Evolutionary conservation across 2,113 vertebrate genomes (phyloP).

Genomic region (Ovibos moschatus): DNA sequence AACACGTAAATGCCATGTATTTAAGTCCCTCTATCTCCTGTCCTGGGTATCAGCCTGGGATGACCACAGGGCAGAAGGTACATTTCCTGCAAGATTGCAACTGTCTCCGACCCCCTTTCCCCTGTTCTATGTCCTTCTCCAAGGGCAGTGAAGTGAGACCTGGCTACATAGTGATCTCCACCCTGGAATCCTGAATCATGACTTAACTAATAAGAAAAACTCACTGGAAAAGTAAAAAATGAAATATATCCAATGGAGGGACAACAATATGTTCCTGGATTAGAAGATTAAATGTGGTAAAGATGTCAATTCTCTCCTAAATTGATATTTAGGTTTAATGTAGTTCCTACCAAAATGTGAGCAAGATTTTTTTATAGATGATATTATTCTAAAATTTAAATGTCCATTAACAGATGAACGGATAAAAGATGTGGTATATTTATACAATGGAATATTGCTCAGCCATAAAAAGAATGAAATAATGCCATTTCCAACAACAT

Average conservation of each 20-base stretch:
- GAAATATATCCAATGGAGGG: not conserved
- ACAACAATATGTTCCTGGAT: not conserved
- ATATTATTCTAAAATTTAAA: not conserved
- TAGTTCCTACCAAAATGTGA: not conserved
- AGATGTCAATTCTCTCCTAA: not conserved
- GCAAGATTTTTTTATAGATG: not conserved
- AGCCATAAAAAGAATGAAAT: not conserved
- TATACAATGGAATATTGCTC: not conserved
- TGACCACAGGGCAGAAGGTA: conserved; percentile 76
- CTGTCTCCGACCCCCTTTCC: not conserved
- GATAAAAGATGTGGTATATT: not conserved
- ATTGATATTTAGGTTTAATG: not conserved
- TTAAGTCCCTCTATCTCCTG: conserved; percentile 81
- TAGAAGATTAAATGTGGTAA: not conserved
- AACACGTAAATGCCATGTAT: conserved; percentile 82
- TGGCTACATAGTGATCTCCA: not conserved
- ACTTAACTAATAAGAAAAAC: not conserved
- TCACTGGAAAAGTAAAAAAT: not conserved
- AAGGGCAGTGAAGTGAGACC: not conserved
- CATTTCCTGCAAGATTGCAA: conserved; percentile 82
- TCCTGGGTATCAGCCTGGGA: conserved; percentile 86
- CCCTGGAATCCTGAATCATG: not conserved
- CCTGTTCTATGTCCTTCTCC: not conserved
- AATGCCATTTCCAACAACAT: not conserved
- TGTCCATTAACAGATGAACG: not conserved